Evolutionary conservation across 2,888 invertebrate genomes (phyloP).

Genomic region (Agrilus mali): DNA sequence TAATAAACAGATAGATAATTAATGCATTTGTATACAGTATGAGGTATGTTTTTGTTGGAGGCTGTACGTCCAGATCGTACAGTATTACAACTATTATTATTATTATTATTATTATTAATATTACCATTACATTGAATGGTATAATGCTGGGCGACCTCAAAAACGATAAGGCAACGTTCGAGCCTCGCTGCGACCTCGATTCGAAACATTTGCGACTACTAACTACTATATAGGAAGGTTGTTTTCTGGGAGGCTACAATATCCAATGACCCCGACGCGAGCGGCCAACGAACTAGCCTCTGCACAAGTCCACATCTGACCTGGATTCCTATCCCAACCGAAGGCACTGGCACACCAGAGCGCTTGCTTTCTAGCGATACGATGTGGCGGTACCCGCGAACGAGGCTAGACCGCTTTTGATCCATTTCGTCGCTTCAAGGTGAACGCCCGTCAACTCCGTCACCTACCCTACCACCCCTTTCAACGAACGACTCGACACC

Average conservation of each 20-base stretch:
- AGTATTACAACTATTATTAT: too few relatives aligned
- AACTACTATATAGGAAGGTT: slow-evolving; percentile 5
- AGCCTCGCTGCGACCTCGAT: slow-evolving; percentile 30
- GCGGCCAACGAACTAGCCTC: slow-evolving; percentile 35
- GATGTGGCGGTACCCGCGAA: slow-evolving; percentile 6
- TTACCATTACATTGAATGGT: too few relatives aligned
- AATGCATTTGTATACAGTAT: too few relatives aligned
- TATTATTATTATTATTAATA: too few relatives aligned
- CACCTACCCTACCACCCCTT: slow-evolving; percentile 1
- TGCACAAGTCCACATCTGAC: slow-evolving; percentile 19
- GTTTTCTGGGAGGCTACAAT: slow-evolving; percentile 19
- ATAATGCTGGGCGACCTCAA: slow-evolving; percentile 31
- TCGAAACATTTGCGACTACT: slow-evolving; percentile 19
- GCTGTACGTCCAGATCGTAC: too few relatives aligned
- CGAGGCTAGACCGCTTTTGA: slow-evolving; percentile 16
- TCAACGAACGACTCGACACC: too few relatives aligned
- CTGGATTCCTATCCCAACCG: slow-evolving; percentile 20
- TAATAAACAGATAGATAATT: too few relatives aligned
- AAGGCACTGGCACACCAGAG: slow-evolving; percentile 2
- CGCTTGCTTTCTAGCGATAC: not conserved
- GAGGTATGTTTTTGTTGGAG: too few relatives aligned
- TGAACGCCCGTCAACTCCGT: slow-evolving; percentile 22
- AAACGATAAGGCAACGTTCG: slow-evolving; percentile 34
- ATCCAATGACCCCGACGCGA: slow-evolving; percentile 20
- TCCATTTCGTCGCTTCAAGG: slow-evolving; percentile 23